Conservation (phyloP, 2,888 invertebrate species). For the Adelognathus sp. region DNA sequence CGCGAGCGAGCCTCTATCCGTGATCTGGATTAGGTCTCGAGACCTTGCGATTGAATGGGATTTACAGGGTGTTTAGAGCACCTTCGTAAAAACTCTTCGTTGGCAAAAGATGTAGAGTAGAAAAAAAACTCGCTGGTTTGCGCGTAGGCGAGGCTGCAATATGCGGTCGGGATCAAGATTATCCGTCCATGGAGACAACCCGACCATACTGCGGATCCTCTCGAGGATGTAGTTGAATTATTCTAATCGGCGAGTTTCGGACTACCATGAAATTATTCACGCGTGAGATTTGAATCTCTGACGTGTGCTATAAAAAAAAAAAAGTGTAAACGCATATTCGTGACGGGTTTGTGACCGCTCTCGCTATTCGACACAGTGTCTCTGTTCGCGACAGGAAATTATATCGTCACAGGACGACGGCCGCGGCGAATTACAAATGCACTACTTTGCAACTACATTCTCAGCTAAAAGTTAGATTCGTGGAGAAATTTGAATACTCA, state of each 20-base stretch:
- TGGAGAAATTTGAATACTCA: too few species aligned
- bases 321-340: neutral
- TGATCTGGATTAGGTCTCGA: slow-evolving; percentile 65
- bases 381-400: neutral
- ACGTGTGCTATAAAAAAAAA: neutral
- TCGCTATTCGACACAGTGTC: neutral
- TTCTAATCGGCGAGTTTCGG: slow-evolving; percentile 24
- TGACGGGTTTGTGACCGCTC: neutral
- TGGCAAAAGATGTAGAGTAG: neutral
- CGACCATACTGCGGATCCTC: slow-evolving; percentile 13
- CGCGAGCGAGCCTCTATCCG: slow-evolving; percentile 62
- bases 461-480: too few species aligned
- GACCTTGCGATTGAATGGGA: slow-evolving; percentile 57
- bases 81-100: slow-evolving; percentile 56
- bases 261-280: neutral
- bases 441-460: too few species aligned
- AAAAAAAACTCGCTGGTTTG: slow-evolving; percentile 28
- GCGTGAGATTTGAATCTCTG: neutral
- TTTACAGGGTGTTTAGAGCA: slow-evolving; percentile 64
- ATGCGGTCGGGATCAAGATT: slow-evolving; percentile 40
- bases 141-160: slow-evolving; percentile 2
- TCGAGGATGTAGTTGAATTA: slow-evolving; percentile 45
- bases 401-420: neutral
- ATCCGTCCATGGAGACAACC: slow-evolving; percentile 13
- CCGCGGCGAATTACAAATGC: slow-evolving; percentile 20